Evolutionary conservation across 2,113 vertebrate species (phyloP).

Genomic region (Albula glossodonta): DNA sequence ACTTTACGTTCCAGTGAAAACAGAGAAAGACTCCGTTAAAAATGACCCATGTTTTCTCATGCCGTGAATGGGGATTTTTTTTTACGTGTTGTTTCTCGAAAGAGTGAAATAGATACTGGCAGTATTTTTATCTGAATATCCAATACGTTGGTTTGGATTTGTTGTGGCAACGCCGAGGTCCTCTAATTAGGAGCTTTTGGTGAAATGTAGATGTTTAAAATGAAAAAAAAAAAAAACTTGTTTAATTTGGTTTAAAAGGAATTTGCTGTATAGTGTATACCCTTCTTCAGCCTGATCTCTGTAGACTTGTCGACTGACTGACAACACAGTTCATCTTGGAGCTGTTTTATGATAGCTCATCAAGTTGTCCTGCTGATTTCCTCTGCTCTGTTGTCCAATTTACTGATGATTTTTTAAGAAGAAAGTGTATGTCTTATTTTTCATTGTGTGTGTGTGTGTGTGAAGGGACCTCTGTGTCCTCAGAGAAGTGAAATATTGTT

Average conservation of each 20-base stretch:
- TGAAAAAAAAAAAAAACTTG: not conserved
- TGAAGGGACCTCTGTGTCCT: not conserved
- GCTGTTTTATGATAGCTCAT: slow-evolving; percentile 9
- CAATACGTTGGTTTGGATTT: not conserved
- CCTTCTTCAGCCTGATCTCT: not conserved
- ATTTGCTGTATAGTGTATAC: not conserved
- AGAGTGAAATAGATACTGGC: no score
- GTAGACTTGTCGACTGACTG: not conserved
- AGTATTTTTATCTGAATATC: no score
- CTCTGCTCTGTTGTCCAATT: slow-evolving; percentile 1
- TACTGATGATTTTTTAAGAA: not conserved
- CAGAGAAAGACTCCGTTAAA: no score
- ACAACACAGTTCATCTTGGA: not conserved
- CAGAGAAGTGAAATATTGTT: not conserved
- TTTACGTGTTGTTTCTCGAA: no score
- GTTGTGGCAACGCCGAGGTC: not conserved
- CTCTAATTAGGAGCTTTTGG: not conserved
- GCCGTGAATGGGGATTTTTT: no score
- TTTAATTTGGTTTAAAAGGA: not conserved
- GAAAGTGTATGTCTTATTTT: not conserved
- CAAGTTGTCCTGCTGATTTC: not conserved
- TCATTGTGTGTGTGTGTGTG: not conserved
- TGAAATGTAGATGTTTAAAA: not conserved
- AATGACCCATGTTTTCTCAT: no score
- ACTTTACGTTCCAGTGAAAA: no score